phyloP scores from a whole-genome alignment of 2,113 vertebrate genomes.

The Rousettus leschenaultii region DNA sequence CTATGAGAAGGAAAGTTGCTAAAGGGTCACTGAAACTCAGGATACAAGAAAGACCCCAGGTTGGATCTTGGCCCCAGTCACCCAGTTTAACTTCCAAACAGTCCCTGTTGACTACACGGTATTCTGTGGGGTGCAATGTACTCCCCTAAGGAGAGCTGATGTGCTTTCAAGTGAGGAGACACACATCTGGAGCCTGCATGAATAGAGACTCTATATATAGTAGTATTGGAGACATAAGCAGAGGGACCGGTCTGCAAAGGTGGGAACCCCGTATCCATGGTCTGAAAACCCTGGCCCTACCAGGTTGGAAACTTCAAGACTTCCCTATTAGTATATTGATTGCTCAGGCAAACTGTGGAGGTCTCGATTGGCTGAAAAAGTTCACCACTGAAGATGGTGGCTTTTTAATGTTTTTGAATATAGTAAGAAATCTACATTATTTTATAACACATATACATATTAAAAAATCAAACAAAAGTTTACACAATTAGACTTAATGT shows the following conservation, averaged over 20 bases:
- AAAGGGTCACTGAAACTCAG: not conserved
- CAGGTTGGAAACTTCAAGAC: not conserved
- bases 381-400: not conserved
- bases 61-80: too few species aligned
- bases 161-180: not conserved
- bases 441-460: not conserved
- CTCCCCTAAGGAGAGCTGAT: not conserved
- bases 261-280: accelerated
- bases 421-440: not conserved
- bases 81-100: not conserved
- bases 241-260: not conserved
- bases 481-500: not conserved
- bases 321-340: not conserved
- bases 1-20: not conserved
- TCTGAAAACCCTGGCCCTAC: not conserved
- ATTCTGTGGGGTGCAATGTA: not conserved
- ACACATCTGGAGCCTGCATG: not conserved
- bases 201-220: too few species aligned
- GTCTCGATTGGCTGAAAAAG: not conserved
- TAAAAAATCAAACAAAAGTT: not conserved
- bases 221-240: not conserved
- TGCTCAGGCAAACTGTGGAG: not conserved
- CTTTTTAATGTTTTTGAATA: not conserved
- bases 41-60: not conserved
- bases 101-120: not conserved